Conservation (phyloP, 1,140 invertebrate species). For the Trissolcus basalis region DNA sequence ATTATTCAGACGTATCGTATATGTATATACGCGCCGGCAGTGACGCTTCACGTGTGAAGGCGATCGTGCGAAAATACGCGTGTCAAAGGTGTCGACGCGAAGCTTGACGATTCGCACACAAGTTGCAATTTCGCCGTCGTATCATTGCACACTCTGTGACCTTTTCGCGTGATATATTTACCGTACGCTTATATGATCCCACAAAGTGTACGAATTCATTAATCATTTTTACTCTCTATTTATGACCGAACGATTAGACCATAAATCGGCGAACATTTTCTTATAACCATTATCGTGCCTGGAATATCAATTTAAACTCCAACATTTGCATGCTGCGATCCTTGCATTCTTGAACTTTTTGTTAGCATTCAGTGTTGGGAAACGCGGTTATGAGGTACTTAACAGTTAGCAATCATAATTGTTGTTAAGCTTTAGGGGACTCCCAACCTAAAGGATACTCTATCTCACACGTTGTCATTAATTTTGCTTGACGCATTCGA, state of each 20-base stretch:
- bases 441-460: slow-evolving; percentile 36
- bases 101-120: slow-evolving; percentile 26
- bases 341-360: slow-evolving; percentile 44
- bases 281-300: slow-evolving; percentile 46
- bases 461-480: slow-evolving; percentile 15
- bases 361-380: slow-evolving; percentile 16
- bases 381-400: slow-evolving; percentile 23
- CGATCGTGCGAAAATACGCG: slow-evolving; percentile 36
- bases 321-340: slow-evolving; percentile 35
- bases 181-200: slow-evolving; percentile 24
- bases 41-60: too few species aligned
- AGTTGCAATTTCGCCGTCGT: slow-evolving; percentile 38
- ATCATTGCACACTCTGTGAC: slow-evolving; percentile 29
- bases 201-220: slow-evolving; percentile 45
- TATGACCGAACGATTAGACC: slow-evolving; percentile 42
- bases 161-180: slow-evolving; percentile 55
- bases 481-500: slow-evolving; percentile 21
- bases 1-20: slow-evolving; percentile 43
- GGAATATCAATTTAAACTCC: slow-evolving; percentile 44
- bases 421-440: slow-evolving; percentile 43
- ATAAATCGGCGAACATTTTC: slow-evolving; percentile 53
- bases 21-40: slow-evolving; percentile 17
- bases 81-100: slow-evolving; percentile 51
- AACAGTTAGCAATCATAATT: slow-evolving; percentile 31
- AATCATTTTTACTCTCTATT: slow-evolving; percentile 53